Evolutionary conservation across 2,888 invertebrate species (phyloP).

Genomic region (Melolontha melolontha): DNA sequence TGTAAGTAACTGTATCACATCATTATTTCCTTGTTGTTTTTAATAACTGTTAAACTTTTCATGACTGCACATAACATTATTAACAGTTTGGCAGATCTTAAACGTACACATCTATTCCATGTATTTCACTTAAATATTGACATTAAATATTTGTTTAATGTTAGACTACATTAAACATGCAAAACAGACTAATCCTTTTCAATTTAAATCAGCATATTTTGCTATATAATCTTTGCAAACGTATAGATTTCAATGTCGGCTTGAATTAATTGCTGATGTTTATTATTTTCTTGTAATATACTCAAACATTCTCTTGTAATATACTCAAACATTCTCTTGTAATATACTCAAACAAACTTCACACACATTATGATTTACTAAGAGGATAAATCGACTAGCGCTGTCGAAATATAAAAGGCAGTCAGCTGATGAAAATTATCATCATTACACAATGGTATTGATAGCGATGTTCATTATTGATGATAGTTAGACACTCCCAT

Average conservation of each 20-base stretch:
- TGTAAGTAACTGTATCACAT: too few species aligned
- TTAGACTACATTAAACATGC: not conserved
- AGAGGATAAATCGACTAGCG: too few species aligned
- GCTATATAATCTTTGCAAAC: slow-evolving; percentile 6
- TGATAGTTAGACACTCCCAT: slow-evolving; percentile 22
- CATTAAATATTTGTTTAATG: too few species aligned
- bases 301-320: not conserved
- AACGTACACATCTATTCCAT: too few species aligned
- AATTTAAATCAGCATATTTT: not conserved
- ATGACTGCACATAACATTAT: too few species aligned
- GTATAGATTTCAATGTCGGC: slow-evolving; percentile 9
- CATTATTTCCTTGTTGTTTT: too few species aligned
- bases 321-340: not conserved
- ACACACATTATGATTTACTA: too few species aligned
- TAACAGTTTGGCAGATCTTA: too few species aligned
- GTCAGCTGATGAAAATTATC: slow-evolving; percentile 18
- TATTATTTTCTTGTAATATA: not conserved
- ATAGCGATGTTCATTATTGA: slow-evolving; percentile 1
- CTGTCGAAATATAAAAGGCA: not conserved
- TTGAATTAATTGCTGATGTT: not conserved
- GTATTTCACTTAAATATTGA: too few species aligned
- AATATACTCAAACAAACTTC: not conserved
- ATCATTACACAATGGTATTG: slow-evolving; percentile 6
- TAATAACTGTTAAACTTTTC: too few species aligned
- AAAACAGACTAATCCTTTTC: not conserved